phyloP scores from a whole-genome alignment of 2,797 vertebrate species.

The Anolis apletophallus region DNA sequence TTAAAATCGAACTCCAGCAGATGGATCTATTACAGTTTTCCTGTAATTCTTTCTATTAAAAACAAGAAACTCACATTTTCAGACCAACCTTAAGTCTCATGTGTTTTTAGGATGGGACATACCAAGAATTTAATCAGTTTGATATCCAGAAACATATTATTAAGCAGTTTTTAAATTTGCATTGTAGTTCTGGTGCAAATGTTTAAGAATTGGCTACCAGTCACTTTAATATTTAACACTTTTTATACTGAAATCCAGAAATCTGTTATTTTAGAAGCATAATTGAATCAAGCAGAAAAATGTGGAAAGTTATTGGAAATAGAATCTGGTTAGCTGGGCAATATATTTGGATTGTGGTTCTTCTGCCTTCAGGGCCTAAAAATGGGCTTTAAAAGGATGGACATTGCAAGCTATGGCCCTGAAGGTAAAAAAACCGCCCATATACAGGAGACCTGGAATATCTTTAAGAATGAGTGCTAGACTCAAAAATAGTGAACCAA shows the following conservation, averaged over 20 bases:
- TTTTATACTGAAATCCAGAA: not conserved
- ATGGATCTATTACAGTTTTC: not conserved
- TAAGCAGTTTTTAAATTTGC: not conserved
- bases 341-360: no score
- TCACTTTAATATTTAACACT: not conserved
- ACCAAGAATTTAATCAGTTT: not conserved
- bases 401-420: no score
- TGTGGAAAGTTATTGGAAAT: accelerated
- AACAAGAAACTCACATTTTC: not conserved
- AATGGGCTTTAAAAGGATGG: no score
- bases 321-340: not conserved
- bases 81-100: not conserved
- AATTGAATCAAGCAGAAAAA: not conserved
- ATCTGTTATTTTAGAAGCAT: not conserved
- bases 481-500: no score
- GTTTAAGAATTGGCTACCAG: not conserved
- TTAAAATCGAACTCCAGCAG: not conserved
- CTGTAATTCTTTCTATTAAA: not conserved
- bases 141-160: not conserved
- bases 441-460: no score
- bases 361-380: no score
- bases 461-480: no score
- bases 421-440: no score
- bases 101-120: not conserved
- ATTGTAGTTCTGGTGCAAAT: not conserved